phyloP scores from a whole-genome alignment of 2,888 invertebrate species.

The Napeogenes inachia region DNA sequence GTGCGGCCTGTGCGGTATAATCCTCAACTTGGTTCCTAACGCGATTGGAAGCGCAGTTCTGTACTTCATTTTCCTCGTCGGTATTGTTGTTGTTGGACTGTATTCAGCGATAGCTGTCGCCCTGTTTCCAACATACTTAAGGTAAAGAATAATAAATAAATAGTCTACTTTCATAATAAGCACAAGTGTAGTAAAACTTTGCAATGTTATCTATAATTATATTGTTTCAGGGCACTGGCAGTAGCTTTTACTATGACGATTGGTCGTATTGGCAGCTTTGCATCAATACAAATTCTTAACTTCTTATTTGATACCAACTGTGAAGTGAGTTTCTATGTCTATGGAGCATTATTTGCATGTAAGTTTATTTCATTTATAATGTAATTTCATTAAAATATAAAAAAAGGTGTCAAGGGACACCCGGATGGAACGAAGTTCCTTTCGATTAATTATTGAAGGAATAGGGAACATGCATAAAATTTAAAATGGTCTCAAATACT shows the following conservation, averaged over 20 bases:
- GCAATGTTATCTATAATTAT: neutral
- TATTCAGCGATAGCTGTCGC: constrained; percentile 75
- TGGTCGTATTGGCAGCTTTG: constrained; percentile 77
- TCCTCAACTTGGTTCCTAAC: constrained; percentile 78
- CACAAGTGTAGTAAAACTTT: too few species aligned
- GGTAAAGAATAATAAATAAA: constrained; percentile 37
- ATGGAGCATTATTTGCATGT: constrained; percentile 66
- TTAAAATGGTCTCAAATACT: too few species aligned
- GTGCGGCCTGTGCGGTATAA: constrained; percentile 72
- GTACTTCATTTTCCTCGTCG: constrained; percentile 56
- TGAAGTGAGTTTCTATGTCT: constrained; percentile 77
- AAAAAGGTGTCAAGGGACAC: too few species aligned
- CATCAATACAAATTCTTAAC: constrained; percentile 78
- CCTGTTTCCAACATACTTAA: constrained; percentile 72
- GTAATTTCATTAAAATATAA: too few species aligned
- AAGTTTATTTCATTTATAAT: constrained; percentile 35
- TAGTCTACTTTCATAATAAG: too few species aligned
- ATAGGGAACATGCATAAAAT: too few species aligned
- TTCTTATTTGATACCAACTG: constrained; percentile 76
- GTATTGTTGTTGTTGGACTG: constrained; percentile 65
- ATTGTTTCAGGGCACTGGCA: constrained; percentile 72
- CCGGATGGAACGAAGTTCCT: too few species aligned
- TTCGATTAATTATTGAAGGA: too few species aligned
- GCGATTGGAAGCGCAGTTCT: constrained; percentile 76
- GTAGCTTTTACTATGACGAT: constrained; percentile 76